A percentile compares a stretch with the other conserved stretches of the same genome.
These are phyloP conservation scores for Knipowitschia caucasica DNA, from an alignment of 2,797 vertebrate species.

Conservation along the genomic window DNA sequence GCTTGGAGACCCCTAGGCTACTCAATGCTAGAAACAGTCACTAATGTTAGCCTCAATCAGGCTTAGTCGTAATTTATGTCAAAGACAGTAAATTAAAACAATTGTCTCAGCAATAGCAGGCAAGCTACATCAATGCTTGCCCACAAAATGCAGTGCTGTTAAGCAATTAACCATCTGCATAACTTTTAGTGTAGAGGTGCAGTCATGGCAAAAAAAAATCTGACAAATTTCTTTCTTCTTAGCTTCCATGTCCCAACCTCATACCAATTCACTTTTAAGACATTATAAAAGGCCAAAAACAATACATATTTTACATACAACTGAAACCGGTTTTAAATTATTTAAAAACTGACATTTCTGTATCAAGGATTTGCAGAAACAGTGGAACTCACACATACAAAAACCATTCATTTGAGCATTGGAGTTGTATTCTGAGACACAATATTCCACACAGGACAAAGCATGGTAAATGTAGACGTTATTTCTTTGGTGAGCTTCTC, in stretches of 20 bases:
- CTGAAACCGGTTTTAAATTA: not conserved
- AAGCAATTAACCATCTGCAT: no score
- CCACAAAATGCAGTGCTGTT: no score
- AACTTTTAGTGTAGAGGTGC: no score
- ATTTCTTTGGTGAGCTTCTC: slow-evolving; percentile 45
- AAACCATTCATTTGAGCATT: slow-evolving; percentile 1
- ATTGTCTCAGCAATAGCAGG: not conserved
- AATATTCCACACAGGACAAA: not conserved
- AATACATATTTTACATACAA: not conserved
- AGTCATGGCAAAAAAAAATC: no score
- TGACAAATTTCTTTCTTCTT: no score
- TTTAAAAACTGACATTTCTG: not conserved
- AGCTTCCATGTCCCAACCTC: not conserved
- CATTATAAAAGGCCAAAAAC: not conserved
- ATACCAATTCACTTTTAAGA: not conserved
- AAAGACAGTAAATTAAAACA: no score
- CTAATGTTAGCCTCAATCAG: not conserved
- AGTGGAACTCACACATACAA: not conserved
- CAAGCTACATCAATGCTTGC: not conserved
- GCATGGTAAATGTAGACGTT: slow-evolving; percentile 3
- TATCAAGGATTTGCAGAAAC: slow-evolving; percentile 6
- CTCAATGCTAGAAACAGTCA: not conserved
- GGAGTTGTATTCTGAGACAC: not conserved
- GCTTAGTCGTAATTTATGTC: not conserved
- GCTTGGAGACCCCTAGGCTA: no score